Conservation (phyloP, 2,113 vertebrate genomes). For the Siniperca chuatsi region DNA sequence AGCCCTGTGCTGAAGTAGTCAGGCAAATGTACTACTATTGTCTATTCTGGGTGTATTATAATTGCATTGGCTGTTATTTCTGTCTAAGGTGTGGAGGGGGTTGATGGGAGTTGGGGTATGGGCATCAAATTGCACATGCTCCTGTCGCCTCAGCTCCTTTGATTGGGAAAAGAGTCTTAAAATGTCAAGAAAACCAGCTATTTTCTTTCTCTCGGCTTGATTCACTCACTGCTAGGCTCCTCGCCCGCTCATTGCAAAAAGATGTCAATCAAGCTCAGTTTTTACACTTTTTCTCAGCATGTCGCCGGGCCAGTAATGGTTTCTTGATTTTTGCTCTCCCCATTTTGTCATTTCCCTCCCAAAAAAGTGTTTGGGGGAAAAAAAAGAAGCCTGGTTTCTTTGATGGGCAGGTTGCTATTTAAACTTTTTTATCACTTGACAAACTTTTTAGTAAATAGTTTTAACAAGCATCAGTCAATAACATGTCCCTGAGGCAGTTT, state of each 20-base stretch:
- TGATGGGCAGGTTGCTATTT: conserved; percentile 19
- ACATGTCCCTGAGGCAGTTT: no score
- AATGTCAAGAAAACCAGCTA: conserved; percentile 35
- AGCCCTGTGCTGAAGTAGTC: neutral
- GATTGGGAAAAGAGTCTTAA: conserved; percentile 43
- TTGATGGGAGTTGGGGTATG: conserved; percentile 10
- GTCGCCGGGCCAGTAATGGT: conserved; percentile 31
- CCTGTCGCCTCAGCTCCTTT: conserved; percentile 30
- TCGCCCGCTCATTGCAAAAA: conserved; percentile 38
- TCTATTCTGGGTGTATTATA: conserved; percentile 8
- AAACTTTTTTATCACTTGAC: conserved; percentile 4
- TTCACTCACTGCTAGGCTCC: conserved; percentile 32
- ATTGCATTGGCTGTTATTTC: conserved; percentile 33
- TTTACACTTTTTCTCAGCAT: conserved; percentile 43
- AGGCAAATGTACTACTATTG: neutral
- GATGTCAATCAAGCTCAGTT: conserved; percentile 61
- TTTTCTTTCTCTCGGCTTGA: conserved; percentile 36
- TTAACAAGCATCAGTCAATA: neutral
- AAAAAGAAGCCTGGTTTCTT: conserved; percentile 1
- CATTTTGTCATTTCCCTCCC: neutral
- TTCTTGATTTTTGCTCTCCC: conserved; percentile 56
- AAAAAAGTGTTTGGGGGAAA: neutral
- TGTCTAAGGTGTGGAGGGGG: conserved; percentile 3
- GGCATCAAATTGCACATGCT: conserved; percentile 18
- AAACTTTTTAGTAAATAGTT: conserved; percentile 7